Base-by-base conservation (phyloP, 2,113 vertebrate species). In the Myodes glareolus region DNA sequence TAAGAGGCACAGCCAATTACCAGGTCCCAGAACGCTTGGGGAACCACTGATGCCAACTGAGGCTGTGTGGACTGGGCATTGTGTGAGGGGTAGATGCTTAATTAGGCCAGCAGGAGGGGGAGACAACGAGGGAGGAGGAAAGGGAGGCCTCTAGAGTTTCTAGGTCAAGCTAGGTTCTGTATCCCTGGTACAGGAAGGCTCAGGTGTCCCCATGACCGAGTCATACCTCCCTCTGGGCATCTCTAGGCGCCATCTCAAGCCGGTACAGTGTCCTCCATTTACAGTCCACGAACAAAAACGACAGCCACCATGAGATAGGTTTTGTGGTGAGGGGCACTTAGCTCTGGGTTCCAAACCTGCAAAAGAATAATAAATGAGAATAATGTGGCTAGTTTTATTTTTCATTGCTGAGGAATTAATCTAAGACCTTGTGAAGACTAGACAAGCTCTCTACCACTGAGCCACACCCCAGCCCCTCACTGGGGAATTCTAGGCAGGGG, bases 141-240 rank as follows among this genome's bases (percentile, higher is more conserved):
- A 42, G 12, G 25, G 42, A 19, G 61, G 73, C 72, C 31, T 55
- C 85, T 97, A 73, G 10, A 25, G 82, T 98, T 98, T 98, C 96
- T 97, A 89, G 97, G 97, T 96, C 96, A 91, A 70, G 58, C 50
- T 45, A 3, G 92, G 95, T 97, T 73, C 72, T 25, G 2, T 94
- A 25, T 94, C 97, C 82, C 85, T 39, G 29, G 80, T 42, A 50
- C 5, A 21, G 17, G 31, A 61, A 39, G 52, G 47, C 91, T 96
- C 96, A 29, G 42, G 45, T 98, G 85, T 96, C 88, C 90, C 85
- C 76, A 77, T 47, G 52, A 68, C 78, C 68, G 13, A 75, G 92
- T 73, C 63, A 77, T 39, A 9, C 0, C 0, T 67, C 91, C 65
- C 73, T 65, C 76, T n/a, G 25, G n/a, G 33, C 80, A 45, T 80